Evolutionary conservation across 2,888 invertebrate genomes (phyloP), one percentile per base, ranked within the genome.

Genomic region (Microplitis deprimator): DNA sequence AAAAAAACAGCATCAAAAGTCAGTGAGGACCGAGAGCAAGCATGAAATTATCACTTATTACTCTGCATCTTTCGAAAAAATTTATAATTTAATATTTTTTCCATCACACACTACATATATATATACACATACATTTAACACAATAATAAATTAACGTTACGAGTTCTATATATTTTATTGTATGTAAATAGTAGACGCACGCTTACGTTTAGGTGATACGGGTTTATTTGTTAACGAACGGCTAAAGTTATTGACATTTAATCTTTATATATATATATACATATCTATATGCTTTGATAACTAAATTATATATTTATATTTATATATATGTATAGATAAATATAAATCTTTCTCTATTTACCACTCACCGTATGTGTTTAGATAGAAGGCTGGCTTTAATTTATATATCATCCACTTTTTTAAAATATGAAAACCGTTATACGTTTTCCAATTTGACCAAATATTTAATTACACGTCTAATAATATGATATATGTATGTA

Each of bases 171-270:
- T 70, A 75, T 70, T 61, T 73, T 38, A 67, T 76, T 79, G 65
- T 84, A 86, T 87, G 85, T 87, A 86, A 86, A 88, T 86, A 88
- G 86, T 87, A 87, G 86, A 83, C 85, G 87, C 87, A 87, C 87
- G 87, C 87, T 87, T 84, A 86, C 85, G 85, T 85, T 82, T 86
- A 87, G 87, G 85, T 84, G 83, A 87, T 83, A 84, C 86, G 85
- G 85, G 85, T 86, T 60, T 68, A 74, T 73, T 73, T 77, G 85
- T 87, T 84, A 84, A 85, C 82, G 83, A 81, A 84, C 84, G 82
- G 84, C 83, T 82, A 83, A 85, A 59, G 39, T 61, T 76, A 67
- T 68, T 73, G 73, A 41, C 70, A 38, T 50, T 50, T 50, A 41
- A 10, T 10, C 6, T 50, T 20, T 16, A 29, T 29, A 29, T 29